A percentile compares a stretch with the other conserved stretches of the same genome.
These are phyloP conservation scores for Spilosoma lubricipeda DNA, from an alignment of 2,888 invertebrate species.

Conservation along the genomic window DNA sequence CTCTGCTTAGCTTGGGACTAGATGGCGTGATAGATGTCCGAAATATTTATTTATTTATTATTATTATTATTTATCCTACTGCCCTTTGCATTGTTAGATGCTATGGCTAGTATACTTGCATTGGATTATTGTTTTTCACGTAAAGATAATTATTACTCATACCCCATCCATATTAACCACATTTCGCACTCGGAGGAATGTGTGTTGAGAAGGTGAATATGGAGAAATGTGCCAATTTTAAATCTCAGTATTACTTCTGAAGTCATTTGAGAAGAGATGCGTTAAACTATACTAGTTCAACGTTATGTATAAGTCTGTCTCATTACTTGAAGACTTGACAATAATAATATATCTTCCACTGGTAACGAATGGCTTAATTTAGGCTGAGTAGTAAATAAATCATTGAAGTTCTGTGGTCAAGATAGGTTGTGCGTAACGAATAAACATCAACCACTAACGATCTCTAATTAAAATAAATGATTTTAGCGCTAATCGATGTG, in stretches of 20 bases:
- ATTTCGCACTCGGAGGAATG: no score
- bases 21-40: no score
- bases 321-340: background rate
- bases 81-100: no score
- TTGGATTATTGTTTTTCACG: no score
- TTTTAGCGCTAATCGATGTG: background rate
- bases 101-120: no score
- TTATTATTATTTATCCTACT: no score
- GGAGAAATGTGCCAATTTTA: background rate
- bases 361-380: background rate
- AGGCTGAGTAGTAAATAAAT: background rate
- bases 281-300: background rate
- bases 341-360: background rate
- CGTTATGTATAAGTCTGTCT: background rate
- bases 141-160: no score
- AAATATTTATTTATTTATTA: no score
- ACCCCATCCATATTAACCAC: no score
- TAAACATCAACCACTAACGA: background rate
- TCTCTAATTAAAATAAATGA: background rate
- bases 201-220: no score
- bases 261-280: background rate
- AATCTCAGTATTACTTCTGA: background rate
- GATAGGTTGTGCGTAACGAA: background rate
- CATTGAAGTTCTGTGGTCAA: background rate
- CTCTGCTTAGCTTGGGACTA: no score